phyloP scores from a whole-genome alignment of 2,888 invertebrate genomes.

The Junonia oenone region DNA sequence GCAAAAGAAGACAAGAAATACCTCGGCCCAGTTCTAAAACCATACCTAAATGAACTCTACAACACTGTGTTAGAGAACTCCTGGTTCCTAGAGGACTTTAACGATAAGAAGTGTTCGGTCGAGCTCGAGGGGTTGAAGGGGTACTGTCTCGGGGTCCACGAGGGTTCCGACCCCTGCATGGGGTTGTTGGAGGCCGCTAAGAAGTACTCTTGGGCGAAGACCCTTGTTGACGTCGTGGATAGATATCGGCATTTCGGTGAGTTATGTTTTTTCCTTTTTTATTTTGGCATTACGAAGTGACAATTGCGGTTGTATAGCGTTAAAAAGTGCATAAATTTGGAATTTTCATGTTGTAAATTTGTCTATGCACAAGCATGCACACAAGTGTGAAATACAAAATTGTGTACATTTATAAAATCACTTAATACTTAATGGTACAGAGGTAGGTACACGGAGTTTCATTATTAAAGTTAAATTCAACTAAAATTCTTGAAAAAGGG shows the following conservation, averaged over 20 bases:
- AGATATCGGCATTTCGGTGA: constrained; percentile 59
- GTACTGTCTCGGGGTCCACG: constrained; percentile 81
- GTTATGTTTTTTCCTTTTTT: too few species aligned
- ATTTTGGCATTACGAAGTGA: too few species aligned
- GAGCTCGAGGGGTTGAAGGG: constrained; percentile 80
- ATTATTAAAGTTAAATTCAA: too few species aligned
- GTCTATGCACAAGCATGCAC: too few species aligned
- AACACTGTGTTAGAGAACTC: constrained; percentile 81
- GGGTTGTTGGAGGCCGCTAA: constrained; percentile 82
- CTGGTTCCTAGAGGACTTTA: constrained; percentile 84
- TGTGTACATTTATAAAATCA: too few species aligned
- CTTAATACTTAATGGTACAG: too few species aligned
- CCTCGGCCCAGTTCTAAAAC: constrained; percentile 81
- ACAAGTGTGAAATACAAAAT: too few species aligned
- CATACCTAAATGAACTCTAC: constrained; percentile 81
- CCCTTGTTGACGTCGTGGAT: constrained; percentile 80
- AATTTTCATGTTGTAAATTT: too few species aligned
- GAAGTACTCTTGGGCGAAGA: constrained; percentile 83
- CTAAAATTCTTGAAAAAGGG: too few species aligned
- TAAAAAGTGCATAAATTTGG: too few species aligned
- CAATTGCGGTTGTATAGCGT: too few species aligned
- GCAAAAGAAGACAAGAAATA: constrained; percentile 82
- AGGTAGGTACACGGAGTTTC: too few species aligned
- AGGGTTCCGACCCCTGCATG: constrained; percentile 77
- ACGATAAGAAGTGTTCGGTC: constrained; percentile 67